phyloP scores from a whole-genome alignment of 2,113 vertebrate genomes.

The Daubentonia madagascariensis region DNA sequence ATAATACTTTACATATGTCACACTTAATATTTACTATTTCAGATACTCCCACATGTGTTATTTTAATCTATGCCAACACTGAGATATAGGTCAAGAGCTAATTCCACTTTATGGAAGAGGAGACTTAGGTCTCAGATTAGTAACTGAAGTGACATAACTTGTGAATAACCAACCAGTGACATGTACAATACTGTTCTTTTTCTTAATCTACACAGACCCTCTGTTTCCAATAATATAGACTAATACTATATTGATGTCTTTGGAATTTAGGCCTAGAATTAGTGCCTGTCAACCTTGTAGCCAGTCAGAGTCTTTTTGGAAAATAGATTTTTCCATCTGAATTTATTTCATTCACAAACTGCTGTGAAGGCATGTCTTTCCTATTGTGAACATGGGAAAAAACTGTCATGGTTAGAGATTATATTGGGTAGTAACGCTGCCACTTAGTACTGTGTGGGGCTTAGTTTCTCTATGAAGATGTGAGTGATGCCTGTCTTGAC shows the following conservation, averaged over 20 bases:
- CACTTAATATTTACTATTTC: not conserved
- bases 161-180: not conserved
- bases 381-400: not conserved
- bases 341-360: slow-evolving; percentile 22
- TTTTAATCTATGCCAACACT: not conserved
- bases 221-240: not conserved
- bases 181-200: not conserved
- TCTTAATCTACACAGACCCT: not conserved
- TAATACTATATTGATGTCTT: not conserved
- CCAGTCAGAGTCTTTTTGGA: not conserved
- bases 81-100: not conserved
- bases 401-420: not conserved
- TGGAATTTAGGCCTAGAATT: not conserved
- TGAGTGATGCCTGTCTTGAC: not conserved
- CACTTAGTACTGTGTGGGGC: not conserved
- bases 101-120: not conserved
- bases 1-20: not conserved
- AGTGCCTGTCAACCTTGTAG: not conserved
- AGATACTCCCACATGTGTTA: not conserved
- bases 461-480: slow-evolving; percentile 23
- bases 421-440: not conserved
- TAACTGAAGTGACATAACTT: not conserved
- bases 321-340: not conserved
- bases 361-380: not conserved
- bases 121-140: not conserved